Conservation (phyloP, 2,888 invertebrate species). For the Trypoxylon attenuatum region DNA sequence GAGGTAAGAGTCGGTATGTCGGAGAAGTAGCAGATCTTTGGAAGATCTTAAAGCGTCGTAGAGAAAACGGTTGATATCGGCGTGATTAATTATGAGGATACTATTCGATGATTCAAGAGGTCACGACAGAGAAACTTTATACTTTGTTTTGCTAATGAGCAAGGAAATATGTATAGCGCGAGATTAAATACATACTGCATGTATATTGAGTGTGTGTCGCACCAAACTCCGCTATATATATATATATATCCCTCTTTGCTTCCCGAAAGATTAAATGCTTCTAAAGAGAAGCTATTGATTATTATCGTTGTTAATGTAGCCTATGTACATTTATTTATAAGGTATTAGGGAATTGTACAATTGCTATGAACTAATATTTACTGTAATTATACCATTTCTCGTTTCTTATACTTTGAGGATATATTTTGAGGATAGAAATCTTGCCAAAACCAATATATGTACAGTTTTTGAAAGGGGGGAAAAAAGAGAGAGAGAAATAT, state of each 20-base stretch:
- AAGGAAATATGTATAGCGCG: constrained; percentile 10
- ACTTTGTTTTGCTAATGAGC: constrained; percentile 4
- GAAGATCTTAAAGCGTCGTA: constrained; percentile 2
- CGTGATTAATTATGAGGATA: neutral
- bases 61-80: neutral
- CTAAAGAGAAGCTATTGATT: constrained; percentile 4
- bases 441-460: constrained; percentile 45
- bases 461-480: constrained; percentile 9
- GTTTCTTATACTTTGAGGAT: constrained; percentile 46
- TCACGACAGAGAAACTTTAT: constrained; percentile 6
- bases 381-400: constrained; percentile 52
- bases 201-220: constrained; percentile 13
- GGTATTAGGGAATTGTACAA: constrained; percentile 55
- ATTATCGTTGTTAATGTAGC: constrained; percentile 27
- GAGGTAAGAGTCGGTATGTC: neutral
- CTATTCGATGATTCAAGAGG: constrained; percentile 1
- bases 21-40: constrained; percentile 7
- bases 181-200: constrained; percentile 5
- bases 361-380: constrained; percentile 48
- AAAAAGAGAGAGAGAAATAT: neutral
- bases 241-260: constrained; percentile 8
- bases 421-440: constrained; percentile 42
- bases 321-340: constrained; percentile 45
- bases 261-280: constrained; percentile 19
- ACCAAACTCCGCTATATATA: constrained; percentile 18